These are phyloP conservation scores for Fratercula arctica DNA, from an alignment of 2,797 vertebrate species.

Conservation along the genomic window DNA sequence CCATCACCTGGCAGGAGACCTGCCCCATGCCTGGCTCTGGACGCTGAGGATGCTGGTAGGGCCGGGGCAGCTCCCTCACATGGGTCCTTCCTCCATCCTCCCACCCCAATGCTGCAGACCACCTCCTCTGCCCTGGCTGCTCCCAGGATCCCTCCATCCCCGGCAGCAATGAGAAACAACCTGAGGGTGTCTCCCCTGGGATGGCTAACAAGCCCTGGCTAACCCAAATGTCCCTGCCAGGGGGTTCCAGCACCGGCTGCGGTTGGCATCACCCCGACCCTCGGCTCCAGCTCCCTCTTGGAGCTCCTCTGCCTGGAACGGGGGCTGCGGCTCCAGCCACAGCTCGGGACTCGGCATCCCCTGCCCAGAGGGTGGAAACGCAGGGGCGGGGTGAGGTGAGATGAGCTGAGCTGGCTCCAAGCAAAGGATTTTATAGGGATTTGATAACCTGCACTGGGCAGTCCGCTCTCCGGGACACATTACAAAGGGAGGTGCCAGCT, in stretches of 20 bases:
- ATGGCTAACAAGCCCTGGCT: fast-evolving
- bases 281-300: not conserved
- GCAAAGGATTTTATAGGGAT: fast-evolving
- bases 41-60: fast-evolving
- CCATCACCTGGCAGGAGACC: not conserved
- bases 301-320: fast-evolving
- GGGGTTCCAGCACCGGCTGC: fast-evolving
- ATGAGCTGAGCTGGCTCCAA: not conserved
- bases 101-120: fast-evolving
- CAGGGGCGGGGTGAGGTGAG: not conserved
- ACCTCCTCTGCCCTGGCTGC: not conserved
- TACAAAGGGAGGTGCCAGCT: not conserved
- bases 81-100: fast-evolving
- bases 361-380: not conserved
- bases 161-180: fast-evolving
- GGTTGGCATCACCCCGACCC: fast-evolving
- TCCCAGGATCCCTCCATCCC: not conserved
- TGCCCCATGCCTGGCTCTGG: fast-evolving
- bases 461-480: not conserved
- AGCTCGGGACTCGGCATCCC: fast-evolving
- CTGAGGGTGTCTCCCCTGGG: fast-evolving
- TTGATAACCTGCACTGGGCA: not conserved
- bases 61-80: fast-evolving
- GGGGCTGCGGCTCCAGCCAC: not conserved
- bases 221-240: fast-evolving